A percentile compares a stretch with the other conserved stretches of the same genome.
phyloP scores from a whole-genome alignment of 2,888 invertebrate genomes.

The Caenorhabditis sp. region DNA sequence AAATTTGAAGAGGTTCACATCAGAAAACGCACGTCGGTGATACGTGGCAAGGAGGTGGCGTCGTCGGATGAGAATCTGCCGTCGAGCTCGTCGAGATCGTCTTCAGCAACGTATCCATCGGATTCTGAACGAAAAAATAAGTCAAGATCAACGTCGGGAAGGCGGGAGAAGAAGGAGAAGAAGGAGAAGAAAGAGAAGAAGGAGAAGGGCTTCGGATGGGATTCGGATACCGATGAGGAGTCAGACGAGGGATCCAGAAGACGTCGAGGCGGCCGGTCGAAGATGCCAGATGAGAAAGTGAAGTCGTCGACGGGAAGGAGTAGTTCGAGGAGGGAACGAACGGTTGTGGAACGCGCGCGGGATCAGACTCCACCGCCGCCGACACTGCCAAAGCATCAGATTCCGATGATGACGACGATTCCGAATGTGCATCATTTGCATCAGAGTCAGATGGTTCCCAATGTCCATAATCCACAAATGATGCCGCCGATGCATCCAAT shows the following conservation, averaged over 20 bases:
- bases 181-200: constrained; percentile 12
- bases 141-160: background rate
- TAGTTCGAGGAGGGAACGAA: background rate
- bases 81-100: constrained; percentile 22
- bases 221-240: constrained; percentile 56
- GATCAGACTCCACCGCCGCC: no score
- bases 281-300: no score
- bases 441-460: background rate
- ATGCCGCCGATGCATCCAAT: background rate
- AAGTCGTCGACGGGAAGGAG: background rate
- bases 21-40: constrained; percentile 31
- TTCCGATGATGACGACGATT: background rate
- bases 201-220: constrained; percentile 32
- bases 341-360: background rate
- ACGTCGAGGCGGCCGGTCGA: constrained; percentile 10
- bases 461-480: no score
- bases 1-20: constrained; percentile 40
- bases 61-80: constrained; percentile 28
- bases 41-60: constrained; percentile 26
- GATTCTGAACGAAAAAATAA: constrained; percentile 21
- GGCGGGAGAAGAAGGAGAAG: background rate
- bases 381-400: background rate
- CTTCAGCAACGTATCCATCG: constrained; percentile 40
- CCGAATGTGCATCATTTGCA: background rate
- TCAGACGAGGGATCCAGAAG: constrained; percentile 38